A percentile compares a stretch with the other conserved stretches of the same genome.
Conservation (phyloP, 2,888 invertebrate species). For the Netelia fuscicornis region DNA sequence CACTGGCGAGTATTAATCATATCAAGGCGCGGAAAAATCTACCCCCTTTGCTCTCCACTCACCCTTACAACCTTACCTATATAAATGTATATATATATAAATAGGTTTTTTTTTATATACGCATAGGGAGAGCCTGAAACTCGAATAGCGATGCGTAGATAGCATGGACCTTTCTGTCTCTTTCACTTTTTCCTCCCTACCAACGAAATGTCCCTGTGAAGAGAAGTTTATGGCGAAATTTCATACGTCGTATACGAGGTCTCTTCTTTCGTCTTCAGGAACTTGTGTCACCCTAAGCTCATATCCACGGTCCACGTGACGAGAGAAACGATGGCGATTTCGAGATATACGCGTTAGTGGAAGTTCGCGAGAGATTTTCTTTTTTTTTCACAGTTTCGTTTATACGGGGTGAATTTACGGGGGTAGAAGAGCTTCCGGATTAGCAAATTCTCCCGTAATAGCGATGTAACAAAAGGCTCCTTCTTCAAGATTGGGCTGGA, state of each 20-base stretch:
- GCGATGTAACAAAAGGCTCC: constrained; percentile 87
- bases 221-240: constrained; percentile 47
- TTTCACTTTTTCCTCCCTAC: constrained; percentile 4
- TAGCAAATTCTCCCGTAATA: constrained; percentile 86
- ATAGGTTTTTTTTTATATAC: neutral
- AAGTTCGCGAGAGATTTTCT: neutral
- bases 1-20: constrained; percentile 81
- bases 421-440: constrained; percentile 75
- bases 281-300: constrained; percentile 1
- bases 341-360: constrained; percentile 1
- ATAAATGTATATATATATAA: constrained; percentile 16
- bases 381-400: neutral
- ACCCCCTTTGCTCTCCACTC: constrained; percentile 70
- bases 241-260: neutral
- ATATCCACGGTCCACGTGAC: neutral
- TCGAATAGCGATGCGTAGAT: constrained; percentile 67
- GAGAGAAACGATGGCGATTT: constrained; percentile 1
- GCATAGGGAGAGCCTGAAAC: neutral
- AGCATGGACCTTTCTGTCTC: constrained; percentile 36
- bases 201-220: neutral
- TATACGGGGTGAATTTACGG: constrained; percentile 40
- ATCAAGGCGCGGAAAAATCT: constrained; percentile 82
- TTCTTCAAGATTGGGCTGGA: constrained; percentile 85
- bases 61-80: constrained; percentile 19
- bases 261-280: neutral